Evolutionary conservation across 2,797 vertebrate species (phyloP).

Genomic region (Psittacula echo): DNA sequence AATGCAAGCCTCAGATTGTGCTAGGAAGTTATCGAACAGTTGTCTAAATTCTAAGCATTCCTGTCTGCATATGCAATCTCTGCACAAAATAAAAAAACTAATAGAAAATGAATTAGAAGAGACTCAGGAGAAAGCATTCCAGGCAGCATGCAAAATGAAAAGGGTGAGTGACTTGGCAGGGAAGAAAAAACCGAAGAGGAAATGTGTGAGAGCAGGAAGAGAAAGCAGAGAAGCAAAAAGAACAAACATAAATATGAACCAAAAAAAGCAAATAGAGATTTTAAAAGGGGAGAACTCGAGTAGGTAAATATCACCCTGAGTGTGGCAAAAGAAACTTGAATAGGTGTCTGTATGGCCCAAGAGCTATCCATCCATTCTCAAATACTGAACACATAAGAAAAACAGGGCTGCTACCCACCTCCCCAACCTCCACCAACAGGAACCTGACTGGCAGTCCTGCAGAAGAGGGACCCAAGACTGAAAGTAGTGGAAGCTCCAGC

Average conservation of each 20-base stretch:
- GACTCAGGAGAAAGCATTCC: background rate
- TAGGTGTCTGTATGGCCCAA: background rate
- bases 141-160: conserved; percentile 12
- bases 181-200: conserved; percentile 28
- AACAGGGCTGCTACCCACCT: background rate
- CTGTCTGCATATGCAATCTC: background rate
- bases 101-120: conserved; percentile 36
- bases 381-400: background rate
- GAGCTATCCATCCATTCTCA: background rate
- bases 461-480: background rate
- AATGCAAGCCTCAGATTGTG: background rate
- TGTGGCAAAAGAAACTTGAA: background rate
- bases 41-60: conserved; percentile 22
- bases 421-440: background rate
- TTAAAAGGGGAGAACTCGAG: background rate
- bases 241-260: background rate
- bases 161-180: background rate
- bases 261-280: background rate
- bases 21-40: conserved; percentile 16
- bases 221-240: background rate
- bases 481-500: background rate
- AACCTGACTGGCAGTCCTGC: background rate
- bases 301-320: background rate
- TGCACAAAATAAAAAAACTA: conserved; percentile 28
- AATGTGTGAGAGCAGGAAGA: background rate